Percentiles rank a stretch among this genome's conserved stretches.
phyloP scores from a whole-genome alignment of 1,140 invertebrate genomes.

The Ips nitidus region DNA sequence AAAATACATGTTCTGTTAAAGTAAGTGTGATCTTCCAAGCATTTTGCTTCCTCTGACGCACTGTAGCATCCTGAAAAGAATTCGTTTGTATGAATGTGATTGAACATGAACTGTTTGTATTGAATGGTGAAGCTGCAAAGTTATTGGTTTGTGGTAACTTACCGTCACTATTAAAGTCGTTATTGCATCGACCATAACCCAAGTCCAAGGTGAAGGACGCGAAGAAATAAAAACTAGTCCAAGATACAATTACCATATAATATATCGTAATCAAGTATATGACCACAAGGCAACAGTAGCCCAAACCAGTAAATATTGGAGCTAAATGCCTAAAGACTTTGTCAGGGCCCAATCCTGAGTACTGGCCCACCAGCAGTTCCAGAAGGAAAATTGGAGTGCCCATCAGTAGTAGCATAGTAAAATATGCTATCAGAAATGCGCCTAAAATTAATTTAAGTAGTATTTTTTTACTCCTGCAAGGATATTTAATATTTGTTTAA shows the following conservation, averaged over 20 bases:
- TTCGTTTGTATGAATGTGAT: slow-evolving; percentile 8
- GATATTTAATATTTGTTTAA: too few relatives aligned
- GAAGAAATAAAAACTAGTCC: slow-evolving; percentile 76
- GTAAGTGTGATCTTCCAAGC: slow-evolving; percentile 51
- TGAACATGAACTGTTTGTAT: background rate
- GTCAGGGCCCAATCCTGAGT: slow-evolving; percentile 61
- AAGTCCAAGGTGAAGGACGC: slow-evolving; percentile 67
- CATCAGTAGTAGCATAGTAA: slow-evolving; percentile 74
- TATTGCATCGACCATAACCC: slow-evolving; percentile 71
- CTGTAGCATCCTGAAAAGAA: slow-evolving; percentile 46
- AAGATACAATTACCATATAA: slow-evolving; percentile 81
- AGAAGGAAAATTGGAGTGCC: slow-evolving; percentile 78
- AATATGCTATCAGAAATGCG: slow-evolving; percentile 78
- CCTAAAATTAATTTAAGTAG: slow-evolving; percentile 57
- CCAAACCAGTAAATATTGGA: slow-evolving; percentile 65
- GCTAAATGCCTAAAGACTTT: slow-evolving; percentile 62
- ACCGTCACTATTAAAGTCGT: slow-evolving; percentile 69
- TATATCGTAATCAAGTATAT: slow-evolving; percentile 79
- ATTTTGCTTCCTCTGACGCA: slow-evolving; percentile 45
- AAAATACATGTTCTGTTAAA: slow-evolving; percentile 56
- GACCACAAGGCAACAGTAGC: slow-evolving; percentile 71
- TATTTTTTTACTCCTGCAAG: too few relatives aligned
- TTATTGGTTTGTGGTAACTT: slow-evolving; percentile 21
- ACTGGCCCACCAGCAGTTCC: slow-evolving; percentile 68
- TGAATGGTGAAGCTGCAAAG: background rate